Conservation (phyloP, 2,797 vertebrate species). For the Artibeus lituratus region DNA sequence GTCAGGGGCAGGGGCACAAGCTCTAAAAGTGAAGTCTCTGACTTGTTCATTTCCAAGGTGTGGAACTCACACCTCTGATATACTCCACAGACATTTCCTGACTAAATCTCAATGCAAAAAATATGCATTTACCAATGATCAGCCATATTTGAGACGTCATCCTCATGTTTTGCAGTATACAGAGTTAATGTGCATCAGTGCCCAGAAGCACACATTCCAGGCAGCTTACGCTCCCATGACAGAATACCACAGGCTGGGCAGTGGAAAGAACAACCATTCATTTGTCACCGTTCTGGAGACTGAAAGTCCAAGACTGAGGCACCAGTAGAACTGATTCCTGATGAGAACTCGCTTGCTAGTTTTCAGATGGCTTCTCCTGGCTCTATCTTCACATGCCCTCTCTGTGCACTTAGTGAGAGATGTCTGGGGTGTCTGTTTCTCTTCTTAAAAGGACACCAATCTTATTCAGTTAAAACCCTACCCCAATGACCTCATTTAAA, state of each 20-base stretch:
- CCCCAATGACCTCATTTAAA: background rate
- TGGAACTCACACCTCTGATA: background rate
- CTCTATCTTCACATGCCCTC: rapidly evolving
- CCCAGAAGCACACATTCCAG: background rate
- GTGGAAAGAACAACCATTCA: too few species aligned
- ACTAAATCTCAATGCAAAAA: background rate
- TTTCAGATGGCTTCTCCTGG: background rate
- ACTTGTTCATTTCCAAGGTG: background rate
- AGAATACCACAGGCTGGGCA: background rate
- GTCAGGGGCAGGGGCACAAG: background rate
- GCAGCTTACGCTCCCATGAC: background rate
- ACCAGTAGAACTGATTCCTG: background rate
- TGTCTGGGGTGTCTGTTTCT: background rate
- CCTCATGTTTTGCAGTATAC: rapidly evolving
- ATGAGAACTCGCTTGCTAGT: background rate
- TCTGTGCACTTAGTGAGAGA: too few species aligned
- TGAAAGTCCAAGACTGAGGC: too few species aligned
- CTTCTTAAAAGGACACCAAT: background rate
- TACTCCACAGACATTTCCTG: too few species aligned
- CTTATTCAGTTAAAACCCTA: background rate
- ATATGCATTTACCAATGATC: rapidly evolving
- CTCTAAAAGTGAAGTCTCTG: background rate
- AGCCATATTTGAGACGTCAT: too few species aligned
- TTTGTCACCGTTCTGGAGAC: background rate
- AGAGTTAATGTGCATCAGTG: rapidly evolving